Base-by-base conservation (phyloP, 2,113 vertebrate genomes). In the Oncorhynchus nerka region DNA sequence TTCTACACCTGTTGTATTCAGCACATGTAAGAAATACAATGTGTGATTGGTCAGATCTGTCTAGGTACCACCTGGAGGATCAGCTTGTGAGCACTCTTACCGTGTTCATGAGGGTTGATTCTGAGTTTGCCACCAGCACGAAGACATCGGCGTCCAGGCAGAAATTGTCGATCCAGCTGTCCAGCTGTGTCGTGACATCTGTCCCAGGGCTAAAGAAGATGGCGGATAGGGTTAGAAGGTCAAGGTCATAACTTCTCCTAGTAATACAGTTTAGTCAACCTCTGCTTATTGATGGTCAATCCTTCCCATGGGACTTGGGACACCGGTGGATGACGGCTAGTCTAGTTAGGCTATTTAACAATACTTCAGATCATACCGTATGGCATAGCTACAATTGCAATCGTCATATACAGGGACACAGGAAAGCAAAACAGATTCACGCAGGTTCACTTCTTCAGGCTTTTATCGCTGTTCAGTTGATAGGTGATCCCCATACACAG, bases 41-140 rank as follows among this genome's bases (percentile, higher is more conserved):
- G 5, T 34, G 39, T 45, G 34, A 39, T 39, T 39, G 7, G 65
- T 30, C 64, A 66, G 64, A 15, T 66, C 64, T 66, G 12, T 66
- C 24, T 15, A 7, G 15, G 4, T 15, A 15, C 51, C 51, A 55
- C 19, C 6, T 4, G 20, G 20, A 15, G 5, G 6, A 16, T 30
- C 30, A 34, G 32, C 15, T 34, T 8, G 30, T 22, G 26, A 11
- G 8, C n/a, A 48, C 20, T 51, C 73, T 84, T 93, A 98, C 98
- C 86, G 98, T 99, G 89, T 99, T 99, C 98, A 99, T 99, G n/a
- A 99, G 94, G 13, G 98, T 99, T 9, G 98, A 99, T 85, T 99
- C 98, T 0, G 98, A 98, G 88, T 99, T 99, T 61, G 97, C 98
- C 81, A 99, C 98, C 87, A 99, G 91, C 85, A 99, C 97, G 78